Conservation (phyloP, 2,888 invertebrate genomes). For the Sarcophaga variegata region DNA sequence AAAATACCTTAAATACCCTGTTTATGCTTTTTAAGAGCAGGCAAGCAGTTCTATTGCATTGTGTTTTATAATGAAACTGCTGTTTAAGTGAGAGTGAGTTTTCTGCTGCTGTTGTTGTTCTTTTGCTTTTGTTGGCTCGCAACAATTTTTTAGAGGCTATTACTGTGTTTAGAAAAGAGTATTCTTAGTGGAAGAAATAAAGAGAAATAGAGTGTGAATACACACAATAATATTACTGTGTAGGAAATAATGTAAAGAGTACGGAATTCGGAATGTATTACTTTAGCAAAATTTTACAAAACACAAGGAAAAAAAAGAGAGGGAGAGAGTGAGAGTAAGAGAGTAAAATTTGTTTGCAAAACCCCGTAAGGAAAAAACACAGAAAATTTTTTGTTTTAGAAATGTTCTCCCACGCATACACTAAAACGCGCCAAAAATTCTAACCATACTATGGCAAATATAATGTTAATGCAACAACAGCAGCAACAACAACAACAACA, state of each 20-base stretch:
- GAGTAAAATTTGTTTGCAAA: too few relatives aligned
- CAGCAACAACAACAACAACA: not conserved
- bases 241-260: not conserved
- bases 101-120: not conserved
- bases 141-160: conserved; percentile 50
- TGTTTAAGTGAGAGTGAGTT: conserved; percentile 41
- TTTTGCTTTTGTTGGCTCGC: not conserved
- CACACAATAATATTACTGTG: conserved; percentile 1
- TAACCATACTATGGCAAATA: conserved; percentile 21
- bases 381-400: not conserved
- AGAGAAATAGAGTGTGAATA: conserved; percentile 28
- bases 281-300: conserved; percentile 23
- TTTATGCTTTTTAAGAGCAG: too few relatives aligned
- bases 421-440: conserved; percentile 60
- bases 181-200: conserved; percentile 2
- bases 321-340: conserved; percentile 35
- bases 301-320: conserved; percentile 22
- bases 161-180: conserved; percentile 43
- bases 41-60: too few relatives aligned
- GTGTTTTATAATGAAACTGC: too few relatives aligned
- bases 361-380: too few relatives aligned
- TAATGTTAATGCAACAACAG: not conserved
- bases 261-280: conserved; percentile 30
- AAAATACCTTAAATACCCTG: too few relatives aligned
- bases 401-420: conserved; percentile 71